phyloP scores from a whole-genome alignment of 2,888 invertebrate genomes.

The Thelaira solivaga region DNA sequence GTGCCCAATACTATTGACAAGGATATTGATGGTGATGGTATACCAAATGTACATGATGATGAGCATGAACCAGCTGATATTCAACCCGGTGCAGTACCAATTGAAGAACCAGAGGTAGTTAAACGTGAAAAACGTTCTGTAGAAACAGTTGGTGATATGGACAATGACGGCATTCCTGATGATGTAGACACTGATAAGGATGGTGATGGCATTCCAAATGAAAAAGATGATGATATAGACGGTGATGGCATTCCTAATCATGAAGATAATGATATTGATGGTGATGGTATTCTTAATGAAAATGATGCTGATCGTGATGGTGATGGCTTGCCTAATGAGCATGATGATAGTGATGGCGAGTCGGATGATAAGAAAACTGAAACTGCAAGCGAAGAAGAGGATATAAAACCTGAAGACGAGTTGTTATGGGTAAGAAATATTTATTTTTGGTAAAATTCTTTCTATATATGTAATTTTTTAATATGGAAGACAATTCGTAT shows the following conservation, averaged over 20 bases:
- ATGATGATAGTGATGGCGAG: constrained; percentile 64
- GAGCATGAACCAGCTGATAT: constrained; percentile 64
- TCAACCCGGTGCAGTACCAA: constrained; percentile 64
- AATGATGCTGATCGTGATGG: constrained; percentile 65
- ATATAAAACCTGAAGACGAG: constrained; percentile 81
- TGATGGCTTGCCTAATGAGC: constrained; percentile 68
- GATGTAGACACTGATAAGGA: constrained; percentile 69
- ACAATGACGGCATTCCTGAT: constrained; percentile 68
- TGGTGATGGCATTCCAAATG: constrained; percentile 67
- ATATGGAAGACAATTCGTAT: constrained; percentile 21
- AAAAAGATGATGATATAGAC: constrained; percentile 68
- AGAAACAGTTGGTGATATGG: constrained; percentile 69
- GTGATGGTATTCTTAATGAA: constrained; percentile 65
- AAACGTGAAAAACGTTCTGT: constrained; percentile 75
- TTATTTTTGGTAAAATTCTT: not conserved
- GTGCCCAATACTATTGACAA: constrained; percentile 62
- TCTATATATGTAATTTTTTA: constrained; percentile 4
- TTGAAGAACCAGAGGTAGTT: constrained; percentile 66
- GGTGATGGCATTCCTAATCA: constrained; percentile 78
- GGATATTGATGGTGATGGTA: constrained; percentile 76
- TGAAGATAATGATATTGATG: constrained; percentile 75
- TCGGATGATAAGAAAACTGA: constrained; percentile 59
- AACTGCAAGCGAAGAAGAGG: constrained; percentile 73
- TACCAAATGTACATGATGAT: constrained; percentile 77
- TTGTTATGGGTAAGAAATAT: constrained; percentile 79